These are phyloP conservation scores for Chaunax sp. DNA, from an alignment of 2,797 vertebrate genomes.

Conservation along the genomic window DNA sequence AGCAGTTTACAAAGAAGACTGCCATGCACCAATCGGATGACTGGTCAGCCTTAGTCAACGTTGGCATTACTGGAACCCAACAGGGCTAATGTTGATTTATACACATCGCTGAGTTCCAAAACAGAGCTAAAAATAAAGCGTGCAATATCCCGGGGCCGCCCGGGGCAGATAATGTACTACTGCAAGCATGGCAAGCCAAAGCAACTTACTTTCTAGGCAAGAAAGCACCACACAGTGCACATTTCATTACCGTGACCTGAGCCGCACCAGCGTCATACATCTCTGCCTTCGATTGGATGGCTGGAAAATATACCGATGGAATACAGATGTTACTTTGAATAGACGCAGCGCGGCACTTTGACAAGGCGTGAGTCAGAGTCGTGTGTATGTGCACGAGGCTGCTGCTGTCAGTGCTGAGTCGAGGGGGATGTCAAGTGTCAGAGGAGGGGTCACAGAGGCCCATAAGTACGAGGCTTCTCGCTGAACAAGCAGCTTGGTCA, in stretches of 20 bases:
- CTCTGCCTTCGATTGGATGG: background rate
- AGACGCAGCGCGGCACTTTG: conserved; percentile 38
- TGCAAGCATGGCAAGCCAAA: conserved; percentile 49
- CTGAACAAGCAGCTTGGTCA: conserved; percentile 47
- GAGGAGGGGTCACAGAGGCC: conserved; percentile 50
- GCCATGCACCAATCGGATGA: conserved; percentile 69
- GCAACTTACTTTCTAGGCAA: conserved; percentile 58
- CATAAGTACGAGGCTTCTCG: conserved; percentile 21
- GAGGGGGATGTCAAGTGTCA: conserved; percentile 63
- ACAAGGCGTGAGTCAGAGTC: conserved; percentile 44
- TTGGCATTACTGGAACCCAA: conserved; percentile 75
- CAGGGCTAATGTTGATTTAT: conserved; percentile 81
- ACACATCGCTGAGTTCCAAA: conserved; percentile 79
- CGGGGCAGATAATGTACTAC: conserved; percentile 70
- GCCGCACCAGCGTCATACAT: conserved; percentile 7
- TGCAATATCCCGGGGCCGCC: conserved; percentile 66
- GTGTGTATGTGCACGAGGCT: conserved; percentile 36
- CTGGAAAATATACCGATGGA: background rate
- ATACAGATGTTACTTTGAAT: background rate
- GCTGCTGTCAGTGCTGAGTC: conserved; percentile 58
- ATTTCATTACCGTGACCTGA: conserved; percentile 47
- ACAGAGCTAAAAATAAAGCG: conserved; percentile 82
- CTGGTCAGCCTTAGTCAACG: conserved; percentile 75
- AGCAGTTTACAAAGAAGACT: conserved; percentile 75
- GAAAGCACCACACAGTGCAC: conserved; percentile 9